Percentiles rank a stretch among this genome's conserved stretches.
These are phyloP conservation scores for Calliopum simillimum DNA, from an alignment of 2,888 invertebrate genomes.

Conservation along the genomic window DNA sequence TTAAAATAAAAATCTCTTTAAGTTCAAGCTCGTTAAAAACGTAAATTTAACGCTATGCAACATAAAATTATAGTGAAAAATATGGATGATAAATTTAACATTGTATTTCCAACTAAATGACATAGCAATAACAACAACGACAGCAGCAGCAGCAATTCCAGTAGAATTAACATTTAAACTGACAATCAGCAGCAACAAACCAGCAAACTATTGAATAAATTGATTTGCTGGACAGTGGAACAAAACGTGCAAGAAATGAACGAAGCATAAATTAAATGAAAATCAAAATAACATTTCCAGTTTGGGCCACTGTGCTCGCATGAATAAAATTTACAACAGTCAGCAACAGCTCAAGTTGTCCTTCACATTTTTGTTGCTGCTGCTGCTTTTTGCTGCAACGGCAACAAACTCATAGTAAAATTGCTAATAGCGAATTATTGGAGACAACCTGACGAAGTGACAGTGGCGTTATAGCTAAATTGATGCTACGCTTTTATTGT, in stretches of 20 bases:
- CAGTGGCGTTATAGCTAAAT: neutral
- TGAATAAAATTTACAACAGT: slow-evolving; percentile 7
- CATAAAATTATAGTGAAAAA: neutral
- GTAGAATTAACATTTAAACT: slow-evolving; percentile 4
- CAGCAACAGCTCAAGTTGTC: neutral
- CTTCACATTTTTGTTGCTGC: neutral
- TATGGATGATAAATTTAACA: slow-evolving; percentile 6
- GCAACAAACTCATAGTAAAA: neutral
- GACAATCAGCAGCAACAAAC: neutral
- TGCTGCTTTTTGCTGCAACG: neutral
- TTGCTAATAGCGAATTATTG: neutral
- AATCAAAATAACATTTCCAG: too few species aligned
- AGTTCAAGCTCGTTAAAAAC: neutral
- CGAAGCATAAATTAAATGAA: too few species aligned
- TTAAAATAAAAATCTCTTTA: too few species aligned
- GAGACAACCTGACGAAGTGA: neutral
- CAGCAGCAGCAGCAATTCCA: neutral
- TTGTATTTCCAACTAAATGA: slow-evolving; percentile 2
- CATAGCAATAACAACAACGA: neutral
- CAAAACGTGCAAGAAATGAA: too few species aligned
- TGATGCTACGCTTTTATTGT: too few species aligned
- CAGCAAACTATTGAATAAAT: neutral
- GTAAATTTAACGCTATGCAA: neutral
- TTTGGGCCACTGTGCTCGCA: neutral
- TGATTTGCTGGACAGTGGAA: neutral